Evolutionary conservation across 1,140 invertebrate species (phyloP), one percentile per base, ranked within the genome.

Genomic region (Apolygus lucorum): DNA sequence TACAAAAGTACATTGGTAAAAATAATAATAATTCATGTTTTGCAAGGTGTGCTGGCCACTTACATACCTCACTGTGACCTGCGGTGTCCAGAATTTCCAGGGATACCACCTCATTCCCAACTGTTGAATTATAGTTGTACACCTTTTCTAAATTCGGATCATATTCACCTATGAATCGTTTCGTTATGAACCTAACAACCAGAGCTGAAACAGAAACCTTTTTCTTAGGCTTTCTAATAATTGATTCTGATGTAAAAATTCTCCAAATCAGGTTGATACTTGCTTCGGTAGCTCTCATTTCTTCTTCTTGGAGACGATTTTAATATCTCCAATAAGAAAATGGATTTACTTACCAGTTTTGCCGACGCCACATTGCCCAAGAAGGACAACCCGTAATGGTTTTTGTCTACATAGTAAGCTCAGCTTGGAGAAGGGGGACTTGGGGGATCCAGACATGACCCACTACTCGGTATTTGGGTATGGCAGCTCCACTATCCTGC

Each of bases 131-230:
- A 78, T 86, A 88, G 72, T 85, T 84, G 77, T 93, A 93, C 17
- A 89, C 83, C 75, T 90, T 88, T 78, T 92, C 90, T 71, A 89
- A 79, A 72, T 82, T 87, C 1, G 90, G 87, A 76, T 92, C 90
- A 76, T 92, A 92, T 79, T 92, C 90, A 26, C 90, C 90, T 71
- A 92, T 92, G 76, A 88, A 92, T n/a, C 90, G 82, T 28, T 84
- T 82, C 4, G 90, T 92, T 28, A 91, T 87, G 74, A 90, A 92
- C 74, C 90, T 81, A 17, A 92, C 90, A 11, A 91, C 88, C 78
- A 92, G 81, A 21, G 89, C 89, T 89, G 79, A 69, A 82, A 81
- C 49, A 71, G 73, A 70, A 17, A 42, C 4, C 4, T 42, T 42
- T 42, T 42, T 17, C 34, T 4, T n/a, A n/a, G n/a, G n/a, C n/a